phyloP scores from a whole-genome alignment of 2,888 invertebrate genomes.

The Lycocerus yunnanus region DNA sequence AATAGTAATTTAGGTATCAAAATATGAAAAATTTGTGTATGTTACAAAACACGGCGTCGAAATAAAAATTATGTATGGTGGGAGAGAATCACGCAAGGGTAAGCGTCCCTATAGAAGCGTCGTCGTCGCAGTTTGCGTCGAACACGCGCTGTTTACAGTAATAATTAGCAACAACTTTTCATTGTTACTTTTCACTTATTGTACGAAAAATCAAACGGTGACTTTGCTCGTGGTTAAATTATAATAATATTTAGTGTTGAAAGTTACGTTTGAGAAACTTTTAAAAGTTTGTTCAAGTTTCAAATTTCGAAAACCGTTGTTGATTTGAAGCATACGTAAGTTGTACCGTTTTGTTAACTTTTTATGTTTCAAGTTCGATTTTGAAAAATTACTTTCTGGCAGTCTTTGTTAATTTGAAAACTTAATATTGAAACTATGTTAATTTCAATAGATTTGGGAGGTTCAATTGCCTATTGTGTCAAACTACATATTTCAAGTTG shows the following conservation, averaged over 20 bases:
- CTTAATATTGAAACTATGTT: background rate
- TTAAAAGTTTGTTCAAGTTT: background rate
- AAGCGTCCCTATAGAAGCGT: slow-evolving; percentile 38
- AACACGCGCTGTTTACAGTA: slow-evolving; percentile 34
- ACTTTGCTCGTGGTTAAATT: background rate
- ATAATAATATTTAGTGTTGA: background rate
- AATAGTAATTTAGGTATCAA: background rate
- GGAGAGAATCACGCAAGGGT: slow-evolving; percentile 36
- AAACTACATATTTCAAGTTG: background rate
- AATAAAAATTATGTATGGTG: slow-evolving; percentile 25
- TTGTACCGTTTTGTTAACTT: background rate
- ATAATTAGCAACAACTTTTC: slow-evolving; percentile 14
- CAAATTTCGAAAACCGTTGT: background rate
- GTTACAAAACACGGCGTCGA: slow-evolving; percentile 33
- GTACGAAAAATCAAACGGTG: background rate
- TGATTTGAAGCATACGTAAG: background rate
- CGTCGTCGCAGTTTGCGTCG: slow-evolving; percentile 38
- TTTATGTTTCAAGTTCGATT: background rate
- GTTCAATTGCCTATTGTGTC: background rate
- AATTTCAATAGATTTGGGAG: background rate
- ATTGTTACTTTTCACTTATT: slow-evolving; percentile 13
- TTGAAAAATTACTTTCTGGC: background rate
- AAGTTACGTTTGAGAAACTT: background rate
- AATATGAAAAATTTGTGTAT: slow-evolving; percentile 31
- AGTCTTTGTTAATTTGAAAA: background rate